Evolutionary conservation across 2,113 vertebrate genomes (phyloP).

Genomic region (Mionectes macconnelli): DNA sequence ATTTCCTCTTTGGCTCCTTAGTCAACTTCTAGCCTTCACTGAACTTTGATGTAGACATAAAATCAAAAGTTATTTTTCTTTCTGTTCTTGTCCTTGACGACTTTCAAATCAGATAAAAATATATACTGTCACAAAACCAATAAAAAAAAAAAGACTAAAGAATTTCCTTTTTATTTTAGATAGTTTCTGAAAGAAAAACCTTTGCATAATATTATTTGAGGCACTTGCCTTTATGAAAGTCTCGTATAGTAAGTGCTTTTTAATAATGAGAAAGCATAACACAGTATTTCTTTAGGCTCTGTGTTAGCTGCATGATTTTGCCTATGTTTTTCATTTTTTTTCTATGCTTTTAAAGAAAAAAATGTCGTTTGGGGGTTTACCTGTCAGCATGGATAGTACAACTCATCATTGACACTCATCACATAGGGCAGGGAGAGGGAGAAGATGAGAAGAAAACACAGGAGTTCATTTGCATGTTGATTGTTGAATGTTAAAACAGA

Average conservation of each 20-base stretch:
- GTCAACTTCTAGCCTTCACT: neutral
- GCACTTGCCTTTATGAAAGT: neutral
- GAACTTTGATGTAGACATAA: constrained; percentile 24
- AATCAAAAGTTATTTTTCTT: constrained; percentile 35
- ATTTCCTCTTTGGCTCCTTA: constrained; percentile 7
- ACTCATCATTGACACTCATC: neutral
- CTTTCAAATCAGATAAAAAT: constrained; percentile 48
- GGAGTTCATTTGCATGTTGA: neutral
- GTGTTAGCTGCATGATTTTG: neutral
- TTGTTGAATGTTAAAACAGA: neutral
- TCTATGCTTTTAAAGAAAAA: neutral
- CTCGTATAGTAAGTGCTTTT: neutral
- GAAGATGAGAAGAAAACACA: neutral
- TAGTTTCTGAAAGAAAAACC: neutral
- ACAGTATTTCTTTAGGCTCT: neutral
- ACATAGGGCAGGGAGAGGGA: neutral
- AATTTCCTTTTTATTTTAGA: neutral
- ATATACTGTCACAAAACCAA: neutral
- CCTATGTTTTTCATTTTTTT: neutral
- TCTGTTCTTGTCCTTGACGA: constrained; percentile 21
- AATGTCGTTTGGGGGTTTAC: neutral
- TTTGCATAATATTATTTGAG: neutral
- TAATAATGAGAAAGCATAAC: neutral
- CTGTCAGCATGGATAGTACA: neutral
- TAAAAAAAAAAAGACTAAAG: neutral